These are phyloP conservation scores for Xenentodon cancila DNA, from an alignment of 2,797 vertebrate genomes.

Conservation along the genomic window DNA sequence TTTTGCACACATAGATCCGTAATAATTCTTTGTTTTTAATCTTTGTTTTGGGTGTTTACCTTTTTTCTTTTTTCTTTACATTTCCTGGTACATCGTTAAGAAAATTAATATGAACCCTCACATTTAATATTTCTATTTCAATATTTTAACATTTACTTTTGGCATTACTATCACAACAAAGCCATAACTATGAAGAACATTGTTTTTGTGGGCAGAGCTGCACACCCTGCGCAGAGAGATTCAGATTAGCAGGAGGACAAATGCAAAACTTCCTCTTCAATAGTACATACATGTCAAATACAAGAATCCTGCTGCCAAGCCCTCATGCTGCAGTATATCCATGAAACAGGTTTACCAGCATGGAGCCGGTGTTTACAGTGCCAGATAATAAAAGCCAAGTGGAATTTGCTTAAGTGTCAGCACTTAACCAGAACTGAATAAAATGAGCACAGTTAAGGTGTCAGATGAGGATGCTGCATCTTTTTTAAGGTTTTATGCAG, in stretches of 20 bases:
- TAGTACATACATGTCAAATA: constrained; percentile 32
- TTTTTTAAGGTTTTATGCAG: constrained; percentile 64
- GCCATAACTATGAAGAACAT: too few species aligned
- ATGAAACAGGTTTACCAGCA: constrained; percentile 65
- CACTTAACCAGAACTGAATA: constrained; percentile 63
- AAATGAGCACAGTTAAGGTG: constrained; percentile 62
- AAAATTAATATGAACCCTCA: too few species aligned
- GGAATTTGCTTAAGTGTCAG: constrained; percentile 69
- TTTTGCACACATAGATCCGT: too few species aligned
- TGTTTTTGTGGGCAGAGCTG: too few species aligned
- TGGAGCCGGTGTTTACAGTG: constrained; percentile 36
- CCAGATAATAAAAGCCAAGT: constrained; percentile 50
- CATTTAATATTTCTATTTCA: too few species aligned
- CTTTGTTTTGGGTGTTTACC: too few species aligned
- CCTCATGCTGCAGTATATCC: constrained; percentile 43
- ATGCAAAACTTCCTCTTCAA: constrained; percentile 48
- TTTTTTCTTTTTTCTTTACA: too few species aligned
- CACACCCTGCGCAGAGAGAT: too few species aligned
- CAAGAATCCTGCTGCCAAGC: constrained; percentile 43
- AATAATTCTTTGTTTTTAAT: too few species aligned
- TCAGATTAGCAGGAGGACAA: constrained; percentile 22
- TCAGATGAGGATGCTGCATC: constrained; percentile 54
- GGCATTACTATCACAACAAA: too few species aligned
- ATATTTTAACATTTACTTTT: too few species aligned
- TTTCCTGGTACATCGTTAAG: too few species aligned